Percentiles rank a stretch among this genome's conserved stretches.
These are phyloP conservation scores for Litocranius walleri DNA, from an alignment of 2,113 vertebrate species.

Conservation along the genomic window DNA sequence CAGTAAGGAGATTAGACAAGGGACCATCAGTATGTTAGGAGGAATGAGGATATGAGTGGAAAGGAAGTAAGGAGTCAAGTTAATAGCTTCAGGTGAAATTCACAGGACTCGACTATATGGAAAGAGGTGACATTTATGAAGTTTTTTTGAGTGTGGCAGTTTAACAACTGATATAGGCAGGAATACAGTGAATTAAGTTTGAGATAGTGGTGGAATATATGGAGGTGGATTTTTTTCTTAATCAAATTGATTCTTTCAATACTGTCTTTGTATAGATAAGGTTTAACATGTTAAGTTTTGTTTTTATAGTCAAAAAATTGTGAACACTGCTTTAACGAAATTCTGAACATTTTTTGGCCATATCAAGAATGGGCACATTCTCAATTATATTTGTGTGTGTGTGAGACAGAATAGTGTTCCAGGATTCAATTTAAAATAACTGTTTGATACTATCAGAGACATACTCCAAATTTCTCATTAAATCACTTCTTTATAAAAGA, in stretches of 20 bases:
- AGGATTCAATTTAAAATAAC: neutral
- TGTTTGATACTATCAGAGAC: constrained; percentile 19
- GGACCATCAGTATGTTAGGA: neutral
- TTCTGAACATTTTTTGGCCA: neutral
- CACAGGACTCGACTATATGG: neutral
- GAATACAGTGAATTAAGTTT: neutral
- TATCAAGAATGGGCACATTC: neutral
- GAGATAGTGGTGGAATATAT: neutral
- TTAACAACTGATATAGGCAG: neutral
- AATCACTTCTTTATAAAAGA: constrained; percentile 43
- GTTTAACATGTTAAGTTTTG: neutral
- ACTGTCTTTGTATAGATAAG: neutral
- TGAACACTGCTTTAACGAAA: neutral
- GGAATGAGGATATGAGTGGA: neutral
- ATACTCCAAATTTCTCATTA: constrained; percentile 32
- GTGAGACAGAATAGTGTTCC: neutral
- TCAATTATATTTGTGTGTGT: neutral
- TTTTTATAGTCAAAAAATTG: neutral
- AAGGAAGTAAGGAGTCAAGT: neutral
- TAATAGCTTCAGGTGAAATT: neutral
- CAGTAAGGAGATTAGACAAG: neutral
- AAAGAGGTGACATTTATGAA: neutral
- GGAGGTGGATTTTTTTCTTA: neutral
- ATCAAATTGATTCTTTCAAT: neutral
- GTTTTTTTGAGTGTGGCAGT: neutral